Conservation (phyloP, 1,140 invertebrate species). For the Pomacea maculata region DNA sequence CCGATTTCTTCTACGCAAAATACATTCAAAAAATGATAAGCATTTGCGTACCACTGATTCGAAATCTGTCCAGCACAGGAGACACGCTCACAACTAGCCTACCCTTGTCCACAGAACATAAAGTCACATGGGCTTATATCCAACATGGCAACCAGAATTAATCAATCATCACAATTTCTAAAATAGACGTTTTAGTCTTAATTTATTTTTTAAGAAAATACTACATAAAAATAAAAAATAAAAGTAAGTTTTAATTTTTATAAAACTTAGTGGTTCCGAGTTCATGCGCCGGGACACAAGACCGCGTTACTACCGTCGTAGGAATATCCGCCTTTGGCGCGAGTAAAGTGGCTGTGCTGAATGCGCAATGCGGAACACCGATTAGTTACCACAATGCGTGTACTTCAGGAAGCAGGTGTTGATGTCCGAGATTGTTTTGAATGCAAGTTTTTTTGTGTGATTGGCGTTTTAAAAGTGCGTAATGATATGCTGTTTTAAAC, state of each 20-base stretch:
- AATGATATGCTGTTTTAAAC: no score
- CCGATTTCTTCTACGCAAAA: conserved; percentile 10
- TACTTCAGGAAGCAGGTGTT: no score
- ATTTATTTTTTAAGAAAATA: no score
- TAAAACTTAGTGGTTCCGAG: background rate
- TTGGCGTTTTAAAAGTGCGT: no score
- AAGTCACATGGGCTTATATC: conserved; percentile 13
- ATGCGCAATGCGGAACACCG: conserved; percentile 9
- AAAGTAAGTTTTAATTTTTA: background rate
- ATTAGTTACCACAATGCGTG: background rate
- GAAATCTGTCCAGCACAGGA: conserved; percentile 1
- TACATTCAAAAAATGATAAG: background rate
- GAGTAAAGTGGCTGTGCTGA: background rate
- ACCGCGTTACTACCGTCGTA: conserved; percentile 12
- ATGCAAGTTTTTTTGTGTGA: no score
- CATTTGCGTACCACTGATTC: background rate
- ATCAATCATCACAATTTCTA: background rate
- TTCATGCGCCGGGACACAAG: conserved; percentile 15
- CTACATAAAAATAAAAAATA: background rate
- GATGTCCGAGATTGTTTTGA: no score
- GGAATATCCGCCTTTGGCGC: conserved; percentile 17
- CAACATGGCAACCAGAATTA: conserved; percentile 14
- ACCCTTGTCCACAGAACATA: conserved; percentile 3
- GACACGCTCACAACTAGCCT: conserved; percentile 5
- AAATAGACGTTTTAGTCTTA: no score